Conservation (phyloP, 2,797 vertebrate species). For the Apogon hyalosoma region DNA sequence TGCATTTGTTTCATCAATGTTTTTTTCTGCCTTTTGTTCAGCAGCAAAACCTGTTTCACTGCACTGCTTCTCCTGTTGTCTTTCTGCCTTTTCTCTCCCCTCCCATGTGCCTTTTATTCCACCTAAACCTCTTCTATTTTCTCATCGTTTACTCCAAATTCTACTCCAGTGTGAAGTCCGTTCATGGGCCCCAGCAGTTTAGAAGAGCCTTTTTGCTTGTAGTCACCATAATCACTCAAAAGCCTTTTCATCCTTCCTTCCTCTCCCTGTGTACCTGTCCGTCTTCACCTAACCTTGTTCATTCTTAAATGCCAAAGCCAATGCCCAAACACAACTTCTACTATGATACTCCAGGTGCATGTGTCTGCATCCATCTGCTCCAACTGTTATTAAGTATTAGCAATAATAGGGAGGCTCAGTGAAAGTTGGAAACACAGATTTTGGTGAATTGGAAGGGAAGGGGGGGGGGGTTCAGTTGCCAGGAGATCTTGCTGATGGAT, state of each 20-base stretch:
- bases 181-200: conserved; percentile 48
- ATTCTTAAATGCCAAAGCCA: conserved; percentile 43
- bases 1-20: conserved; percentile 11
- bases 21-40: conserved; percentile 44
- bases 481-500: conserved; percentile 63
- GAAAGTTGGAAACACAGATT: conserved; percentile 47
- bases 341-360: conserved; percentile 42
- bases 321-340: conserved; percentile 24
- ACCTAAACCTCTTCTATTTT: conserved; percentile 21
- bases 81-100: conserved; percentile 13
- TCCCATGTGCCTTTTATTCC: conserved; percentile 35
- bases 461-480: conserved; percentile 33
- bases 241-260: conserved; percentile 26
- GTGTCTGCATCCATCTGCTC: conserved; percentile 42
- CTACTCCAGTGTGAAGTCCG: conserved; percentile 38
- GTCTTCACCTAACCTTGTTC: conserved; percentile 42
- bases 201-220: conserved; percentile 59
- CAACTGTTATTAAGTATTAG: conserved; percentile 50
- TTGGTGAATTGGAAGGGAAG: conserved; percentile 24
- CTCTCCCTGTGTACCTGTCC: conserved; percentile 19
- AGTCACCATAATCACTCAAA: conserved; percentile 44
- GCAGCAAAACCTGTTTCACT: conserved; percentile 40
- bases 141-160: conserved; percentile 40
- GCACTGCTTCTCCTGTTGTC: conserved; percentile 1
- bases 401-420: conserved; percentile 18